phyloP scores from a whole-genome alignment of 2,888 invertebrate genomes.

The Latheticus oryzae region DNA sequence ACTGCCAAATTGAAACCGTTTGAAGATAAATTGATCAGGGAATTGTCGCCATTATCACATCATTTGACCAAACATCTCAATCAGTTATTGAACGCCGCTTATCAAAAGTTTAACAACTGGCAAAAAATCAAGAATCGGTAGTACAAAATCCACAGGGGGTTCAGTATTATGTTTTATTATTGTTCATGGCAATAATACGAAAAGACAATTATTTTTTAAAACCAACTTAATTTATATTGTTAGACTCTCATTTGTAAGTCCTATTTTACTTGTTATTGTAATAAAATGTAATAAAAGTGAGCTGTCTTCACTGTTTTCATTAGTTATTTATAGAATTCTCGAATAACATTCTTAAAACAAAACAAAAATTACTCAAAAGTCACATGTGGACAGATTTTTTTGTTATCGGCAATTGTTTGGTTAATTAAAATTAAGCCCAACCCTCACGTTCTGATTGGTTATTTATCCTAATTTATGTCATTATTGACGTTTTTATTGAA shows the following conservation, averaged over 20 bases:
- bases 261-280: slow-evolving; percentile 35
- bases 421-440: too few relatives aligned
- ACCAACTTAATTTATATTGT: slow-evolving; percentile 34
- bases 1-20: slow-evolving; percentile 87
- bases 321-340: too few relatives aligned
- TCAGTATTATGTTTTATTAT: slow-evolving; percentile 39
- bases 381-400: too few relatives aligned
- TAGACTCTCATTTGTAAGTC: slow-evolving; percentile 26
- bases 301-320: too few relatives aligned
- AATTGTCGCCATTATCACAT: slow-evolving; percentile 83
- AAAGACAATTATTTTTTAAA: slow-evolving; percentile 38
- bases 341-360: too few relatives aligned
- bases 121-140: slow-evolving; percentile 69
- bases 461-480: not conserved
- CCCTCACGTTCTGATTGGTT: too few relatives aligned
- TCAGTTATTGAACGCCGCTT: slow-evolving; percentile 86
- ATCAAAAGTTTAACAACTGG: slow-evolving; percentile 88
- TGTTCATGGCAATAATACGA: slow-evolving; percentile 38
- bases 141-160: slow-evolving; percentile 37
- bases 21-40: slow-evolving; percentile 86
- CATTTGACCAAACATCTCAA: slow-evolving; percentile 88
- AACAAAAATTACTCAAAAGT: too few relatives aligned
- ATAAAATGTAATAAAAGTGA: slow-evolving; percentile 30
- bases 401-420: too few relatives aligned
- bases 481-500: too few relatives aligned